phyloP scores from a whole-genome alignment of 2,797 vertebrate genomes.

The Kryptopterus vitreolus region DNA sequence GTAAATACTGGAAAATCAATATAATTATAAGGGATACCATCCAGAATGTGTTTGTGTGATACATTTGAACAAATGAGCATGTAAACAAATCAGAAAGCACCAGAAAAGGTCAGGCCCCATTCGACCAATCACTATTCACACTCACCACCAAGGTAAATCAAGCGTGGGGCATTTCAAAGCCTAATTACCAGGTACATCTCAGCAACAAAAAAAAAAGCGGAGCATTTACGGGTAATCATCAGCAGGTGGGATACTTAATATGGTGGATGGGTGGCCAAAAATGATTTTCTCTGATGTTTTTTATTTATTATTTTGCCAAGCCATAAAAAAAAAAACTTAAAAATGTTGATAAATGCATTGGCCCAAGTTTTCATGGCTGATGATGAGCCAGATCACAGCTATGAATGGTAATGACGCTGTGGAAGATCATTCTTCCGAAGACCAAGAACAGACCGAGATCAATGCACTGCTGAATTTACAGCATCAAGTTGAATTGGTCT shows the following conservation, averaged over 20 bases:
- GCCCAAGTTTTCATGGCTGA: conserved; percentile 13
- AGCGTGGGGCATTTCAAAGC: conserved; percentile 75
- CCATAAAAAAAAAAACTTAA: conserved; percentile 39
- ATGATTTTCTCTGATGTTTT: conserved; percentile 36
- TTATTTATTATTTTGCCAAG: conserved; percentile 49
- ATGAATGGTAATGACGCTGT: conserved; percentile 8
- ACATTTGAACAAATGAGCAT: conserved; percentile 67
- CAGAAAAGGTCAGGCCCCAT: conserved; percentile 50
- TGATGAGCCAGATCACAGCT: not conserved
- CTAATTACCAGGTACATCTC: conserved; percentile 74
- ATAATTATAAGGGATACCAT: conserved; percentile 70
- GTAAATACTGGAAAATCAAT: conserved; percentile 77
- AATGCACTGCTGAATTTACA: not conserved
- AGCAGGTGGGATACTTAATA: conserved; percentile 72
- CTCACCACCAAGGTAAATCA: conserved; percentile 74
- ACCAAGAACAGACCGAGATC: not conserved
- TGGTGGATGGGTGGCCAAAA: conserved; percentile 52
- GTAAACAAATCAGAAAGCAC: conserved; percentile 66
- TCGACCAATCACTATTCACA: conserved; percentile 67
- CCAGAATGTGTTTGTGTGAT: conserved; percentile 8
- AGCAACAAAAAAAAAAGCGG: conserved; percentile 67
- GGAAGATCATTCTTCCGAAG: not conserved
- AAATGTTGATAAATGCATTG: conserved; percentile 28
- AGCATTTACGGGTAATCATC: conserved; percentile 69
- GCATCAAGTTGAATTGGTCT: not conserved